Conservation (phyloP, 2,797 vertebrate genomes). For the Macropus fuliginosus region DNA sequence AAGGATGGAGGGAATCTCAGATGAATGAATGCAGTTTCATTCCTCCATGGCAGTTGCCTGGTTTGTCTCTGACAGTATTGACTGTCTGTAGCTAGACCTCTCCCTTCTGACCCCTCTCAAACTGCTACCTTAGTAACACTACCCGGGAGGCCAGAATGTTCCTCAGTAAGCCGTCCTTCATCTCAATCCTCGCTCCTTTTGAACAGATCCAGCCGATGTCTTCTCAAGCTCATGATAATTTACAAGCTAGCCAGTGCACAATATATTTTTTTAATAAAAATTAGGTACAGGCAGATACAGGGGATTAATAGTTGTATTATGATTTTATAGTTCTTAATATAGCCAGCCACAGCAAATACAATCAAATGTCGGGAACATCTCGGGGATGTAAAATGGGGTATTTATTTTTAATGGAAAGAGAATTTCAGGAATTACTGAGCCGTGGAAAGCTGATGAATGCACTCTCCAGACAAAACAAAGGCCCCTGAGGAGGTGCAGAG, state of each 20-base stretch:
- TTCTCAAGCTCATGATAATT: slow-evolving; percentile 74
- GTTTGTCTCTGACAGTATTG: neutral
- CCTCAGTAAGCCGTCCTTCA: slow-evolving; percentile 70
- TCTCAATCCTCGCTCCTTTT: slow-evolving; percentile 73
- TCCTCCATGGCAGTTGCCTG: neutral
- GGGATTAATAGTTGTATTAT: slow-evolving; percentile 87
- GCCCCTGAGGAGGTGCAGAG: slow-evolving; percentile 29
- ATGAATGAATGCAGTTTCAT: neutral
- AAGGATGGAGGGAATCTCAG: neutral
- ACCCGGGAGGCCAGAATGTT: slow-evolving; percentile 77
- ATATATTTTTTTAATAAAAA: slow-evolving; percentile 87
- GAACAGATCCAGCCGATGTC: slow-evolving; percentile 73
- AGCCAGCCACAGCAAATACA: slow-evolving; percentile 77
- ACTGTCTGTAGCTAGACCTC: neutral
- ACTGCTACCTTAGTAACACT: slow-evolving; percentile 66
- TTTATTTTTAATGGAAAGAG: slow-evolving; percentile 89
- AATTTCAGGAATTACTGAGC: slow-evolving; percentile 84
- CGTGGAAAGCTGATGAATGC: slow-evolving; percentile 75
- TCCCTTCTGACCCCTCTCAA: slow-evolving; percentile 46
- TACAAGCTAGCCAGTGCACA: slow-evolving; percentile 81
- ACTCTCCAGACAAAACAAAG: slow-evolving; percentile 71
- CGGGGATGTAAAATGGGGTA: slow-evolving; percentile 84
- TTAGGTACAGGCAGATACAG: slow-evolving; percentile 87
- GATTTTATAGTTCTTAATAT: slow-evolving; percentile 87
- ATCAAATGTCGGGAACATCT: slow-evolving; percentile 82